These are phyloP conservation scores for Capreolus pygargus DNA, from an alignment of 2,113 vertebrate genomes.

Conservation along the genomic window DNA sequence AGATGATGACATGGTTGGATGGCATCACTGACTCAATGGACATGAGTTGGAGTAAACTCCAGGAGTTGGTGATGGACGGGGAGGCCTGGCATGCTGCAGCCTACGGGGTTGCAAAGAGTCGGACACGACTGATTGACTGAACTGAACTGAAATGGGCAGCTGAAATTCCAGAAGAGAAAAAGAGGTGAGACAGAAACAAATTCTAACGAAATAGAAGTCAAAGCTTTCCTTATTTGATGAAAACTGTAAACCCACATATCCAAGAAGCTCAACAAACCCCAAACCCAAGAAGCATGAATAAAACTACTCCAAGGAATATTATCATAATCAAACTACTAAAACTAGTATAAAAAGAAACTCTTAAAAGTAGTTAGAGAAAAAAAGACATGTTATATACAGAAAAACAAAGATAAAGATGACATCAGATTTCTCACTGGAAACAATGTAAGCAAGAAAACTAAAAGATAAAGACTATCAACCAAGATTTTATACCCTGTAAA, in stretches of 20 bases:
- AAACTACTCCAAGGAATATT: background rate
- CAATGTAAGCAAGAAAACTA: background rate
- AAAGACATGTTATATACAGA: background rate
- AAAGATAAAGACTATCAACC: background rate
- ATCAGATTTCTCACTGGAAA: background rate
- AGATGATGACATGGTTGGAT: background rate
- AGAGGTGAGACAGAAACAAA: background rate
- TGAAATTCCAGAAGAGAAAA: background rate
- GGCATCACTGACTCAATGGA: background rate
- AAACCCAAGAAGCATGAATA: background rate
- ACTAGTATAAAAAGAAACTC: background rate
- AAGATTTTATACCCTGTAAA: background rate
- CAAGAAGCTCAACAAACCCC: background rate
- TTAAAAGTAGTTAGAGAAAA: background rate
- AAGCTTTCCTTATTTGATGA: slow-evolving; percentile 4
- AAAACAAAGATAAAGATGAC: background rate
- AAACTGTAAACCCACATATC: slow-evolving; percentile 8
- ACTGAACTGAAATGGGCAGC: background rate
- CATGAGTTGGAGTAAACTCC: background rate
- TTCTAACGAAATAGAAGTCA: background rate
- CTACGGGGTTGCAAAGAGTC: background rate
- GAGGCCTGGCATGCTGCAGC: background rate
- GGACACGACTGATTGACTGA: background rate
- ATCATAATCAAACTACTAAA: slow-evolving; percentile 17
- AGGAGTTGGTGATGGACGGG: background rate